These are phyloP conservation scores for Microplitis deprimator DNA, from an alignment of 2,888 invertebrate genomes.

Conservation along the genomic window DNA sequence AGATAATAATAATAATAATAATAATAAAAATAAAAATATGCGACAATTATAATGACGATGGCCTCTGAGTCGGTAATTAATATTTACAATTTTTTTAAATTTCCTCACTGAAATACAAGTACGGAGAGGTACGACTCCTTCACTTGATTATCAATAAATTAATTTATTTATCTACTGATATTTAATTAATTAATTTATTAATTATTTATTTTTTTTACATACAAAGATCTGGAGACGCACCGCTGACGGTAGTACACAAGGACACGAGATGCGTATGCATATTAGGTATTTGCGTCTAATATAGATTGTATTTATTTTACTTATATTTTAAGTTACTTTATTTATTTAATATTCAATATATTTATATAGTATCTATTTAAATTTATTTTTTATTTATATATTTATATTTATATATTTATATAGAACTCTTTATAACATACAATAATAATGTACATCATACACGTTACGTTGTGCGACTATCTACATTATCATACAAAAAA, in stretches of 20 bases:
- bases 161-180: background rate
- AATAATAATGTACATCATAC: slow-evolving; percentile 65
- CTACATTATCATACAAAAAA: slow-evolving; percentile 70
- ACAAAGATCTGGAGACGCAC: slow-evolving; percentile 12
- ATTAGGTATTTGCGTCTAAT: slow-evolving; percentile 52
- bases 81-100: slow-evolving; percentile 26
- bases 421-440: slow-evolving; percentile 63
- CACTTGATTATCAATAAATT: background rate
- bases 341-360: slow-evolving; percentile 45
- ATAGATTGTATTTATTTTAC: slow-evolving; percentile 58
- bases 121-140: background rate
- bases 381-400: slow-evolving; percentile 41
- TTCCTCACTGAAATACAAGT: background rate
- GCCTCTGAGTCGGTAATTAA: slow-evolving; percentile 34
- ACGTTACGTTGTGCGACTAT: slow-evolving; percentile 66
- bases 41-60: slow-evolving; percentile 43
- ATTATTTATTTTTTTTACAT: background rate
- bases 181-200: background rate
- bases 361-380: slow-evolving; percentile 45
- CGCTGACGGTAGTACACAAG: slow-evolving; percentile 8
- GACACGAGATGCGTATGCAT: slow-evolving; percentile 1
- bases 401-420: slow-evolving; percentile 56
- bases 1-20: background rate
- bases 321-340: slow-evolving; percentile 54
- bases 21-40: slow-evolving; percentile 10